Evolutionary conservation across 2,888 invertebrate species (phyloP), one percentile per base, ranked within the genome.

Genomic region (Hirtodrosophila confusa): DNA sequence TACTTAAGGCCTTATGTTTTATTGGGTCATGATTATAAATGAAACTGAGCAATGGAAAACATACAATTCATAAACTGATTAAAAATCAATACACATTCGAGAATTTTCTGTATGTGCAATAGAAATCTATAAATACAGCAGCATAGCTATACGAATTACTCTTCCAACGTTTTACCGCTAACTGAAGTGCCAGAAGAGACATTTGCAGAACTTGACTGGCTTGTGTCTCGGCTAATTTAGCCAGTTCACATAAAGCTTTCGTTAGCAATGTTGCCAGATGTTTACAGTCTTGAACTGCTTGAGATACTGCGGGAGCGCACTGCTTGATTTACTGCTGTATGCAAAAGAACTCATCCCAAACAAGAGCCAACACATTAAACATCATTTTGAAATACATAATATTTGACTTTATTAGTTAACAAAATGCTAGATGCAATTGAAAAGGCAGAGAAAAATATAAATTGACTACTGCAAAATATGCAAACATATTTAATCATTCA

Each of bases 401-500:
- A 36, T 50, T 39, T 45, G n/a, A 37, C 41, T 54, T 72, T 68
- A 72, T 73, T 68, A 11, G 36, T 8, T 45, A 43, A 48, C 37
- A 49, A 69, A 45, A 54, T 44, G 27, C 64, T 50, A 54, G 39
- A 58, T 41, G 40, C 54, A 29, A 55, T 51, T 50, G 37, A 48
- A 53, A 54, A 65, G 41, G 40, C 68, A 62, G 53, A 53, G 50
- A 60, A 45, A 60, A 35, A 1, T 1, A 36, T 56, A 35, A 44
- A 55, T 69, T 35, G 50, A 49, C 56, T 49, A 50, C 49, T 41
- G 51, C 31, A 62, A 43, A 61, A 61, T 61, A 65, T 51, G 35
- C 43, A 36, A 55, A 37, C 47, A 74, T 61, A 74, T 57, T 57
- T 50, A 54, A 47, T 69, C 50, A 41, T 55, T 73, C 73, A 73